phyloP scores from a whole-genome alignment of 2,797 vertebrate genomes.

The Staurois parvus region DNA sequence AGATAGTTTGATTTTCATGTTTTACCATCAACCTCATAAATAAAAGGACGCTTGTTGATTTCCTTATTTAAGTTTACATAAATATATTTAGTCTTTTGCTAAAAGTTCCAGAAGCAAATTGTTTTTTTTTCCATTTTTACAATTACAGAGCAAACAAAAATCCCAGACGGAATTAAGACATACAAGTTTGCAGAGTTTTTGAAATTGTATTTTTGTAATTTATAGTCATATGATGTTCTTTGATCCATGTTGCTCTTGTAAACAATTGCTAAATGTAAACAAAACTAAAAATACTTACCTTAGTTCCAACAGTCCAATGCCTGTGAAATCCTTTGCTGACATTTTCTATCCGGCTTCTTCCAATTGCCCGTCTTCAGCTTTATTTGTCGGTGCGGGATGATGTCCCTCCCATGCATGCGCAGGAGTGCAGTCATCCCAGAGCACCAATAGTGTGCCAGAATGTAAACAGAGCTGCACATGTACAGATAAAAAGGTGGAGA shows the following conservation, averaged over 20 bases:
- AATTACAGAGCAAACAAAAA: neutral
- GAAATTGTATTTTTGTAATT: neutral
- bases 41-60: constrained; percentile 60
- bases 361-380: no score
- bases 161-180: neutral
- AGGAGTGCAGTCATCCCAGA: no score
- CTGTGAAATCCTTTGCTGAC: no score
- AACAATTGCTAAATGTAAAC: neutral
- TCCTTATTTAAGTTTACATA: constrained; percentile 47
- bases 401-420: no score
- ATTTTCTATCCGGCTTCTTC: no score
- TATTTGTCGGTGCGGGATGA: no score
- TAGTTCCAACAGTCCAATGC: no score
- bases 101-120: neutral
- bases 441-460: no score
- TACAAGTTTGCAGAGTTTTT: neutral
- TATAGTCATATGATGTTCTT: neutral
- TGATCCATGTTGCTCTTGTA: neutral
- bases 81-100: constrained; percentile 25
- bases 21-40: constrained; percentile 55
- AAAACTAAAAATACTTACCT: no score
- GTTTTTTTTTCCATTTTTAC: neutral
- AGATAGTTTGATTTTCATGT: constrained; percentile 58
- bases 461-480: no score
- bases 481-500: no score